phyloP scores from a whole-genome alignment of 1,140 invertebrate genomes.

The Drosophila ercepeae region DNA sequence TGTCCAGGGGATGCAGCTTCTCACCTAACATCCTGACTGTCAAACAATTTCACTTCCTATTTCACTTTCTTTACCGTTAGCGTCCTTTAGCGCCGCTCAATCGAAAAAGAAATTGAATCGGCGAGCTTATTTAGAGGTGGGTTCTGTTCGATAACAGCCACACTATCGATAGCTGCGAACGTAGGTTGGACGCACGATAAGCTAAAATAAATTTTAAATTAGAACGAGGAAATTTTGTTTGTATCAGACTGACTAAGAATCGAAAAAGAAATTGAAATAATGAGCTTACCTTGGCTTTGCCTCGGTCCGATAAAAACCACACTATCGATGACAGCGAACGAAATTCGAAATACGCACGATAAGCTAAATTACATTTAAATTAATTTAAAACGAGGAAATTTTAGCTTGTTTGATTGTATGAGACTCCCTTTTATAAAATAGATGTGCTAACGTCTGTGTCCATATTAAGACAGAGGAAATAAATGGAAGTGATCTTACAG shows the following conservation, averaged over 20 bases:
- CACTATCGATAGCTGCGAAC: neutral
- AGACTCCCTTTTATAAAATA: no score
- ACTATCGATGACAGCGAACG: neutral
- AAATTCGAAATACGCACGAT: neutral
- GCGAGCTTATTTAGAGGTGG: neutral
- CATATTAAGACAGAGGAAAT: neutral
- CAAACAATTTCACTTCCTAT: neutral
- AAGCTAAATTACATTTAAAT: neutral
- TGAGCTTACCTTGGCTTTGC: neutral
- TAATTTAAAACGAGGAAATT: neutral
- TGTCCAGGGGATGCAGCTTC: constrained; percentile 30
- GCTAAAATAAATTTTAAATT: neutral
- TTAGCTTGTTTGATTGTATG: neutral
- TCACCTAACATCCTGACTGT: neutral
- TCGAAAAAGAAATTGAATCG: neutral
- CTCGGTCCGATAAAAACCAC: neutral
- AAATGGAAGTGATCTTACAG: neutral
- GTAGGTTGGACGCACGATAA: neutral
- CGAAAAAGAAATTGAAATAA: neutral
- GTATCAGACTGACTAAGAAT: no score
- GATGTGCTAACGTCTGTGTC: no score
- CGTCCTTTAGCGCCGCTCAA: neutral
- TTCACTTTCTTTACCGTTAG: no score
- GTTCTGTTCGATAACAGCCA: neutral
- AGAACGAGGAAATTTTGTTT: neutral